Conservation (phyloP, 2,888 invertebrate species). For the Timema cristinae region DNA sequence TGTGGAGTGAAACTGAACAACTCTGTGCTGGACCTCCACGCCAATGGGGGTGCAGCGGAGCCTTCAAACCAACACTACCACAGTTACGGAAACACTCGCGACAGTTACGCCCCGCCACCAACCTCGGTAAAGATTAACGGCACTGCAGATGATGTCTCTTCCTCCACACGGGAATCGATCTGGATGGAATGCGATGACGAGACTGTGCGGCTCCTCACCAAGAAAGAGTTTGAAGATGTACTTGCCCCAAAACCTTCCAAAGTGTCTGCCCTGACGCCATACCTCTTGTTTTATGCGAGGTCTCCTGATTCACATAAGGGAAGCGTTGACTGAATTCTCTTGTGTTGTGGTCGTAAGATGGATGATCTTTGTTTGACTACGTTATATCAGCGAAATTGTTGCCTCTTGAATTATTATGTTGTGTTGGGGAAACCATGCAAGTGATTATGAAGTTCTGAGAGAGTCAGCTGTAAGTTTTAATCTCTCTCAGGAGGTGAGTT, state of each 20-base stretch:
- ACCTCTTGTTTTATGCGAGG: conserved; percentile 69
- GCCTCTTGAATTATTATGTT: too few species aligned
- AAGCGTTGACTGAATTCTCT: too few species aligned
- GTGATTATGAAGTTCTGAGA: too few species aligned
- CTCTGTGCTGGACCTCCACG: conserved; percentile 20
- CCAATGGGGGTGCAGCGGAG: conserved; percentile 13
- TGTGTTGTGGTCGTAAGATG: too few species aligned
- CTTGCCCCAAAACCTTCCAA: conserved; percentile 67
- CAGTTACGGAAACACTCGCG: conserved; percentile 34
- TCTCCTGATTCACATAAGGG: too few species aligned
- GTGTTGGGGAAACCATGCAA: too few species aligned
- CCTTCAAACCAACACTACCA: conserved; percentile 38
- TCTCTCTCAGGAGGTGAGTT: too few species aligned
- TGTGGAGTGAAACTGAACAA: conserved; percentile 53
- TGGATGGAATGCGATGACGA: conserved; percentile 92
- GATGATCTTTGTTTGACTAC: too few species aligned
- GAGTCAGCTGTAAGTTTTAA: too few species aligned
- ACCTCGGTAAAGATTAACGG: conserved; percentile 37
- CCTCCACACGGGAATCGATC: conserved; percentile 43
- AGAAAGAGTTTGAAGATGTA: conserved; percentile 73
- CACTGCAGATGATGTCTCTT: conserved; percentile 21
- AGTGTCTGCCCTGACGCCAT: conserved; percentile 74
- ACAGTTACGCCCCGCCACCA: too few species aligned
- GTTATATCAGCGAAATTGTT: too few species aligned
- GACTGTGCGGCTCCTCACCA: conserved; percentile 71